phyloP scores from a whole-genome alignment of 2,888 invertebrate species.

The Apodemia zela region DNA sequence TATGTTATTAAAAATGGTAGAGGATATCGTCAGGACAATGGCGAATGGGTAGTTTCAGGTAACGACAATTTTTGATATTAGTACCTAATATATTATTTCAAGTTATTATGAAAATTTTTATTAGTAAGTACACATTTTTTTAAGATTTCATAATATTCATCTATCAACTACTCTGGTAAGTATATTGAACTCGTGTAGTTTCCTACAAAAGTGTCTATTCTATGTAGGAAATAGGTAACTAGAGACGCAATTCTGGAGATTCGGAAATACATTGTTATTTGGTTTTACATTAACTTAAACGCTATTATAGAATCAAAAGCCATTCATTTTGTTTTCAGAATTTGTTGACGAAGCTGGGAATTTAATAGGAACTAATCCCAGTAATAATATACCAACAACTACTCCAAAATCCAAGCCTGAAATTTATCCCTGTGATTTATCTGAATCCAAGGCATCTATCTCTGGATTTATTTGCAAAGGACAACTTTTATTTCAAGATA shows the following conservation, averaged over 20 bases:
- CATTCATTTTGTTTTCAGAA: slow-evolving; percentile 36
- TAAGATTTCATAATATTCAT: too few relatives aligned
- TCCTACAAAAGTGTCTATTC: too few relatives aligned
- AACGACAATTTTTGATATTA: slow-evolving; percentile 19
- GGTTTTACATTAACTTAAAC: too few relatives aligned
- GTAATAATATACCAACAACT: slow-evolving; percentile 18
- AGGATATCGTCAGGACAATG: slow-evolving; percentile 85
- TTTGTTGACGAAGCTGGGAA: slow-evolving; percentile 59
- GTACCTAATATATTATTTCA: too few relatives aligned
- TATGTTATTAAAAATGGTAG: slow-evolving; percentile 84
- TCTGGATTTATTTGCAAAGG: slow-evolving; percentile 74
- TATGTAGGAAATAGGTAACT: too few relatives aligned
- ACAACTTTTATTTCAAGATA: slow-evolving; percentile 82
- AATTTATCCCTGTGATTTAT: slow-evolving; percentile 53
- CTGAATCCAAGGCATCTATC: slow-evolving; percentile 51
- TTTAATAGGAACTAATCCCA: slow-evolving; percentile 34
- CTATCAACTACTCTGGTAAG: too few relatives aligned
- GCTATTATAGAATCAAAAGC: too few relatives aligned
- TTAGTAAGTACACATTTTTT: too few relatives aligned
- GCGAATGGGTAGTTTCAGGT: slow-evolving; percentile 79
- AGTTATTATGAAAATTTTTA: too few relatives aligned
- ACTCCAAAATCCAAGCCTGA: slow-evolving; percentile 21
- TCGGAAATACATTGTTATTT: too few relatives aligned
- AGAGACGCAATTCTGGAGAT: too few relatives aligned
- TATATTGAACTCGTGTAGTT: too few relatives aligned